Evolutionary conservation across 2,888 invertebrate species (phyloP), one percentile per base, ranked within the genome.

Genomic region (Pteria penguin): DNA sequence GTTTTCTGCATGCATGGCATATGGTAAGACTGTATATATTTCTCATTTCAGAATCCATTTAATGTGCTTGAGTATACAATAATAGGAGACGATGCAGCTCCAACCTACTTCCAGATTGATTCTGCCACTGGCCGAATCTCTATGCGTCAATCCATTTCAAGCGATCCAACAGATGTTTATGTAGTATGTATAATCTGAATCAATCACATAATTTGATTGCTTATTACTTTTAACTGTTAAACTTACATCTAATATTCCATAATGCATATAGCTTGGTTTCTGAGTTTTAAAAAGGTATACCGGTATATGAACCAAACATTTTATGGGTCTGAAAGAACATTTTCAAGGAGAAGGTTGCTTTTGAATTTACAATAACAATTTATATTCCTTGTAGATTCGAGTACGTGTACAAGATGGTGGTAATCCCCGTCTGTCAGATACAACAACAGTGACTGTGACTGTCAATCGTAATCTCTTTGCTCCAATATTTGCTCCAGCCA

Each of bases 321-420:
- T n/a, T n/a, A n/a, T n/a, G n/a, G n/a, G n/a, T n/a, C n/a, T n/a
- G n/a, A n/a, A n/a, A n/a, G n/a, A n/a, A n/a, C n/a, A n/a, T n/a
- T n/a, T n/a, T n/a, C n/a, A n/a, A n/a, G n/a, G n/a, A n/a, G n/a
- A n/a, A n/a, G n/a, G n/a, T n/a, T n/a, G n/a, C n/a, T n/a, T n/a
- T n/a, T n/a, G n/a, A n/a, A n/a, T n/a, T n/a, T n/a, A n/a, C n/a
- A n/a, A n/a, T n/a, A n/a, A n/a, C n/a, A n/a, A n/a, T n/a, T n/a
- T n/a, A n/a, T n/a, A n/a, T n/a, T 45, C 58, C 57, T 57, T 75
- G n/a, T 69, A 88, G 87, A 80, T 90, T 24, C 84, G 90, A 33
- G 88, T 89, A 18, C 36, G 82, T 33, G 88, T 89, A 0, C 81
- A 82, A 62, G 90, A 90, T 79, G 86, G 87, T 26, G 90, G 89